Evolutionary conservation across 2,113 vertebrate genomes (phyloP).

Genomic region (Alethe diademata): DNA sequence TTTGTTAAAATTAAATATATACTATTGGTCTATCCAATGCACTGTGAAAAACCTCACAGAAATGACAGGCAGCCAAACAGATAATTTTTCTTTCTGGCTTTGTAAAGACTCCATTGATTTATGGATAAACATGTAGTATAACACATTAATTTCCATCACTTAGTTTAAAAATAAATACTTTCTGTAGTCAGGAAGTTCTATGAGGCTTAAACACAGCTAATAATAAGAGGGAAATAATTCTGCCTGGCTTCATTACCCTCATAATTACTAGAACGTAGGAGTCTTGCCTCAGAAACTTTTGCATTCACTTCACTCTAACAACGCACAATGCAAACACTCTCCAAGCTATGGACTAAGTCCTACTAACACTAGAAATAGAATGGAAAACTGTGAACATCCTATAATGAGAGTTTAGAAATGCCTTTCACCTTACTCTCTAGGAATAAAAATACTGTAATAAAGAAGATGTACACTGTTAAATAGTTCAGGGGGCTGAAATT

Average conservation of each 20-base stretch:
- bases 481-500: not conserved
- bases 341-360: not conserved
- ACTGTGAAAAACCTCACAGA: not conserved
- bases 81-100: not conserved
- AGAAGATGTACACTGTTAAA: not conserved
- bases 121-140: not conserved
- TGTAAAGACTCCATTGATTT: not conserved
- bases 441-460: not conserved
- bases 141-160: not conserved
- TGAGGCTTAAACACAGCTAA: not conserved
- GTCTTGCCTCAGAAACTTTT: not conserved
- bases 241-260: slow-evolving; percentile 5
- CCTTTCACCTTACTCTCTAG: not conserved
- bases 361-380: not conserved
- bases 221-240: slow-evolving; percentile 18
- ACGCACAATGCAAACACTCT: not conserved
- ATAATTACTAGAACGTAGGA: not conserved
- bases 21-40: not conserved
- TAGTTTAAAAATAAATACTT: slow-evolving; percentile 19
- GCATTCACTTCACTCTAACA: not conserved
- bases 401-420: not conserved
- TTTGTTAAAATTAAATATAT: not conserved
- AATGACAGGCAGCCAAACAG: not conserved
- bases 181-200: not conserved
- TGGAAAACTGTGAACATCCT: not conserved